Evolutionary conservation across 2,888 invertebrate genomes (phyloP).

Genomic region (Trachelus troglodyta): DNA sequence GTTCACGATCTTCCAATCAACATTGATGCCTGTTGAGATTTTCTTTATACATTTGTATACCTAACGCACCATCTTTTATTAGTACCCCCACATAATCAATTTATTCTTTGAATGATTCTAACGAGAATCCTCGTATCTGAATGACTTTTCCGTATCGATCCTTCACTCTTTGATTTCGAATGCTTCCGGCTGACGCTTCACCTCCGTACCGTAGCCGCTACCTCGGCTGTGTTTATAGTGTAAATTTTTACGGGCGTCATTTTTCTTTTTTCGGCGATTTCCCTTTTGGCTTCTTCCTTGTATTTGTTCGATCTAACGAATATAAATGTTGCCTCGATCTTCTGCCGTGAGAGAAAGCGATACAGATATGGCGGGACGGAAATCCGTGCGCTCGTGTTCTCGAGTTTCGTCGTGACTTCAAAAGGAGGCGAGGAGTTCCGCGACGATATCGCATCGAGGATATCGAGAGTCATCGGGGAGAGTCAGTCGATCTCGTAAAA

Average conservation of each 20-base stretch:
- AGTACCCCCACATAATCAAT: background rate
- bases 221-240: background rate
- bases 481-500: conserved; percentile 1
- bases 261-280: background rate
- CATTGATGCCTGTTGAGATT: background rate
- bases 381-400: conserved; percentile 24
- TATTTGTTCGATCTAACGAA: conserved; percentile 29
- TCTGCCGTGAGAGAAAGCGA: conserved; percentile 28
- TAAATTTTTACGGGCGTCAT: background rate
- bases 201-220: no score
- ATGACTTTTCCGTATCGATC: background rate
- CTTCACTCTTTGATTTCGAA: background rate
- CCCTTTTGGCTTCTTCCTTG: background rate
- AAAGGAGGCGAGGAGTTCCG: conserved; percentile 3
- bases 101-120: background rate
- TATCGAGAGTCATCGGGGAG: background rate
- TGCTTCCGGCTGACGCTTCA: background rate
- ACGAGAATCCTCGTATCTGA: background rate
- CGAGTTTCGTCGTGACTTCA: conserved; percentile 4
- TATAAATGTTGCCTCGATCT: conserved; percentile 15
- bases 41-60: background rate
- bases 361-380: conserved; percentile 27
- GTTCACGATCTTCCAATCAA: background rate
- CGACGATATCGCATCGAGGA: conserved; percentile 1
- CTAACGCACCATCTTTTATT: background rate